phyloP scores from a whole-genome alignment of 2,888 invertebrate species.

The Linnaemya vulpina region DNA sequence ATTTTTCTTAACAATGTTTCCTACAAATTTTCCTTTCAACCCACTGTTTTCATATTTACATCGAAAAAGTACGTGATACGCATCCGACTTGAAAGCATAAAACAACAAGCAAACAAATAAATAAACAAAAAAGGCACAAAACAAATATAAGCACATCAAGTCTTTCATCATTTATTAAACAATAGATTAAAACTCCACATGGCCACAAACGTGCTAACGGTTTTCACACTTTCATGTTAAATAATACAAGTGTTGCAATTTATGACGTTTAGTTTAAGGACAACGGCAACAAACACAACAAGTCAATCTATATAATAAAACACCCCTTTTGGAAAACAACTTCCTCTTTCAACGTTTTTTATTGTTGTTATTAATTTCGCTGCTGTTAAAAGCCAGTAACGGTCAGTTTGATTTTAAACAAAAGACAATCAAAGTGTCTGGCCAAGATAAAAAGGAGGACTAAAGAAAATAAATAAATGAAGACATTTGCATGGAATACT shows the following conservation, averaged over 20 bases:
- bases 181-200: constrained; percentile 48
- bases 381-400: constrained; percentile 7
- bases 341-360: constrained; percentile 11
- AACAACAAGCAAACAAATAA: background rate
- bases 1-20: background rate
- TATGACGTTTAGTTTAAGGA: constrained; percentile 54
- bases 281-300: background rate
- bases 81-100: constrained; percentile 18
- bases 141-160: constrained; percentile 53
- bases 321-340: constrained; percentile 37
- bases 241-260: constrained; percentile 68
- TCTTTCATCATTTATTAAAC: constrained; percentile 63
- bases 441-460: background rate
- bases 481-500: constrained; percentile 53
- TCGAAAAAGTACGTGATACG: constrained; percentile 17
- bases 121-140: background rate
- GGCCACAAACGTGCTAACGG: constrained; percentile 29
- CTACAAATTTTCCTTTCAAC: background rate
- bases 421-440: constrained; percentile 49
- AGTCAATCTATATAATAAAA: background rate
- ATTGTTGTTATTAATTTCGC: constrained; percentile 10
- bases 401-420: constrained; percentile 43
- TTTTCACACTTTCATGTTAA: constrained; percentile 67
- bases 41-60: background rate
- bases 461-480: constrained; percentile 23